Base-by-base conservation (phyloP, 2,888 invertebrate genomes). In the Desoria tigrina region DNA sequence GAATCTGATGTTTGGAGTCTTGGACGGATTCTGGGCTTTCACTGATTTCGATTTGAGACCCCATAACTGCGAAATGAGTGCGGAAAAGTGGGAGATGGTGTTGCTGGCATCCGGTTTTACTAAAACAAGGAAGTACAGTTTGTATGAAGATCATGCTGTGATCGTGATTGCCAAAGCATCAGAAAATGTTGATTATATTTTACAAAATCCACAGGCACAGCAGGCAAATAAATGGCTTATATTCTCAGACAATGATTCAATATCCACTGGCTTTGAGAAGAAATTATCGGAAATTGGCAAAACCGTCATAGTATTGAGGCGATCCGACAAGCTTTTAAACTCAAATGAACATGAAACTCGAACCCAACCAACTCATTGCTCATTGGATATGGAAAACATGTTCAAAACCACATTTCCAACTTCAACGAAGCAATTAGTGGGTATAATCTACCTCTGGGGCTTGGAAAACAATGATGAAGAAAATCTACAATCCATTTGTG, bases 1-100 rank as follows among this genome's bases (percentile, higher is more conserved):
- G 11, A 65, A 61, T 11, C 56, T 65, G 14, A 42, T 61, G 50
- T 65, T 65, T 37, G 65, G 65, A 21, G 24, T 61, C 3, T 28
- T 58, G 55, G 65, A 65, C 1, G 65, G 65, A 4, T 65, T 57
- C 39, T 65, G 61, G 61, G 26, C 28, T 14, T 60, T 61, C 45
- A 56, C 56, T 26, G 65, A 65, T 28, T 49, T 16, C 24, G 51
- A 51, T 4, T 39, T 61, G 18, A 6, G 65, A 39, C 18, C 26
- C 6, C 55, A 61, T 21, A 49, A 57, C 24, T 61, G 57, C 45
- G 61, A 55, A 32, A 39, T 65, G n/a, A 50, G 37, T 1, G 14
- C 23, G 16, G 28, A 45, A 11, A 26, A 53, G 21, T 65, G 65
- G 65, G 42, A 55, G 26, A 24, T 14, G 0, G 14, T 24, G 16